Conservation (phyloP, 2,113 vertebrate species). For the Ceyx margarethae region DNA sequence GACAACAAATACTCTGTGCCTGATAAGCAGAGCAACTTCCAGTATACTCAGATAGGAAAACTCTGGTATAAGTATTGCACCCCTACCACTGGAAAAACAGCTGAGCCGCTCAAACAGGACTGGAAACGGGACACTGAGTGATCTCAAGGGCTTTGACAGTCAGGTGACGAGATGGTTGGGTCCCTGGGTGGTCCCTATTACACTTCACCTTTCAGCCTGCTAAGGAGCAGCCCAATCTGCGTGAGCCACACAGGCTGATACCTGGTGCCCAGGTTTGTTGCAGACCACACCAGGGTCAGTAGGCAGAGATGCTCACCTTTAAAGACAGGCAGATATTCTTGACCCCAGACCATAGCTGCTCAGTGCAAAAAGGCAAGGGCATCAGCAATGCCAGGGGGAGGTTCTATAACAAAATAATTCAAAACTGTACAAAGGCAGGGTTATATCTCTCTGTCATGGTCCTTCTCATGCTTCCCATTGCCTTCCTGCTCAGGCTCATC, state of each 20-base stretch:
- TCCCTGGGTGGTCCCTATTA: neutral
- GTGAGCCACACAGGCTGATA: rapidly evolving
- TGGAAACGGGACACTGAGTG: neutral
- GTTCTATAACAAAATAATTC: neutral
- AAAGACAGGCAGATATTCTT: neutral
- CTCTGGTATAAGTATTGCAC: rapidly evolving
- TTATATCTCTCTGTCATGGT: neutral
- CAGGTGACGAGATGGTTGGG: neutral
- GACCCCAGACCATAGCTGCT: neutral
- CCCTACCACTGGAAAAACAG: neutral
- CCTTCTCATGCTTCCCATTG: neutral
- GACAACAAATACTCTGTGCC: neutral
- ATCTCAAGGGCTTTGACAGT: neutral
- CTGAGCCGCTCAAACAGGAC: neutral
- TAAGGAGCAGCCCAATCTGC: neutral
- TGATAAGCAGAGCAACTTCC: neutral
- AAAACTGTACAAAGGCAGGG: neutral
- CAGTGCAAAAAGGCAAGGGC: neutral
- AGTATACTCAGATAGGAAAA: neutral
- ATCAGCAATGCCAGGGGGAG: neutral
- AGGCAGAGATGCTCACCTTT: neutral
- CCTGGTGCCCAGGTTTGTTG: rapidly evolving
- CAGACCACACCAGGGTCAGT: too few relatives aligned
- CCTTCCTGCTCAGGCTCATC: neutral
- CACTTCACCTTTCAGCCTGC: neutral